A percentile compares a stretch with the other conserved stretches of the same genome.
These are phyloP conservation scores for Lagodon rhomboides DNA, from an alignment of 2,797 vertebrate species.

Conservation along the genomic window DNA sequence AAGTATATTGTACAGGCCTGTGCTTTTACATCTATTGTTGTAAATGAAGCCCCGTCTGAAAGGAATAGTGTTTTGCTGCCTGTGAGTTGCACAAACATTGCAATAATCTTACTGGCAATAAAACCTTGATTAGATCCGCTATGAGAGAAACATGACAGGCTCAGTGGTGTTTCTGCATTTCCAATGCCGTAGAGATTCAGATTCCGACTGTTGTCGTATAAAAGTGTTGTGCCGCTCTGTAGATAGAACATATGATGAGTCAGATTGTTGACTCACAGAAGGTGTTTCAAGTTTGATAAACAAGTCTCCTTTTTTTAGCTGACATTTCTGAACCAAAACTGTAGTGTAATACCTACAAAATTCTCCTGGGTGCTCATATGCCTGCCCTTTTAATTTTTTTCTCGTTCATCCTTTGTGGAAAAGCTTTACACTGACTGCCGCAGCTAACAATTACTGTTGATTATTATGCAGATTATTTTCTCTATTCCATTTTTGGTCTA, in stretches of 20 bases:
- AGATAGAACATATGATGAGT: not conserved
- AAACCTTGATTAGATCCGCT: constrained; percentile 40
- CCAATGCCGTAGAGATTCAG: not conserved
- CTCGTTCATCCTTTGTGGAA: not conserved
- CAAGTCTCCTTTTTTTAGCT: not conserved
- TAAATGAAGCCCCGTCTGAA: constrained; percentile 57
- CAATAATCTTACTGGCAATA: constrained; percentile 27
- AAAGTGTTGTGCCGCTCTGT: not conserved
- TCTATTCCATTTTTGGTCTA: not conserved
- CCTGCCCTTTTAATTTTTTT: not conserved
- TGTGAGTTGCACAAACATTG: constrained; percentile 46
- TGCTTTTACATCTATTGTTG: constrained; percentile 61
- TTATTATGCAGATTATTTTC: not conserved
- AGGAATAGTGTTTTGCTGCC: constrained; percentile 28
- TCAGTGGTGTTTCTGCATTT: constrained; percentile 10
- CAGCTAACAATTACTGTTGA: not conserved
- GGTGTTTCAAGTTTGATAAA: not conserved
- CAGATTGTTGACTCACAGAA: not conserved
- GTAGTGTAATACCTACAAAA: not conserved
- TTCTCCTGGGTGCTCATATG: not conserved
- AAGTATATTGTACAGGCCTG: constrained; percentile 55
- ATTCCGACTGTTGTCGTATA: not conserved
- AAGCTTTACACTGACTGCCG: too few relatives aligned
- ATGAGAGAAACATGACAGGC: constrained; percentile 21
- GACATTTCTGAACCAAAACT: not conserved